Conservation (phyloP, 2,797 vertebrate genomes). For the Malurus splendens region DNA sequence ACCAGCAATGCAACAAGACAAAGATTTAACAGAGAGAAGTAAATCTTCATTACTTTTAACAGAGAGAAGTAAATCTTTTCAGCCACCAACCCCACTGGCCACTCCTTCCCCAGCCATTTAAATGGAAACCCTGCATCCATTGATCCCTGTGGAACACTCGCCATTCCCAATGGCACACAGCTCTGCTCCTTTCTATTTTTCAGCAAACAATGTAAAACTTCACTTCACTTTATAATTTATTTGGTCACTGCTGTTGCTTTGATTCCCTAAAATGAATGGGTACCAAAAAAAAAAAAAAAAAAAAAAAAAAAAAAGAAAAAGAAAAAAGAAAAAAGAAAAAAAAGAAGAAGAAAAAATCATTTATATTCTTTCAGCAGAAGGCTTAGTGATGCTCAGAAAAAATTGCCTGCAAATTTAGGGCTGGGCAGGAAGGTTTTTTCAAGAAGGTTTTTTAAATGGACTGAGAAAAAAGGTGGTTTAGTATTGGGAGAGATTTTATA, state of each 20-base stretch:
- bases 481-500: background rate
- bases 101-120: background rate
- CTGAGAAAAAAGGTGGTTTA: background rate
- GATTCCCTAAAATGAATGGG: background rate
- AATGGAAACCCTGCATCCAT: background rate
- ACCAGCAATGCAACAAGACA: background rate
- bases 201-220: background rate
- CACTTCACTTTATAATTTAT: rapidly evolving
- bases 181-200: background rate
- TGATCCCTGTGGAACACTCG: background rate
- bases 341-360: background rate
- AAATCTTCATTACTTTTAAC: background rate
- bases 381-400: background rate
- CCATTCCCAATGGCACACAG: background rate
- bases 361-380: background rate
- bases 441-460: background rate
- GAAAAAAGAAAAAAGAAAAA: background rate
- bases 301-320: too few species aligned
- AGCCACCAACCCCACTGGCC: background rate
- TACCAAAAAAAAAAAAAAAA: background rate
- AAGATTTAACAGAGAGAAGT: background rate
- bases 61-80: background rate
- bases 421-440: background rate
- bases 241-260: background rate
- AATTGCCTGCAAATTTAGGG: background rate